Conservation (phyloP, 2,888 invertebrate species). For the Bhutanitis thaidina region DNA sequence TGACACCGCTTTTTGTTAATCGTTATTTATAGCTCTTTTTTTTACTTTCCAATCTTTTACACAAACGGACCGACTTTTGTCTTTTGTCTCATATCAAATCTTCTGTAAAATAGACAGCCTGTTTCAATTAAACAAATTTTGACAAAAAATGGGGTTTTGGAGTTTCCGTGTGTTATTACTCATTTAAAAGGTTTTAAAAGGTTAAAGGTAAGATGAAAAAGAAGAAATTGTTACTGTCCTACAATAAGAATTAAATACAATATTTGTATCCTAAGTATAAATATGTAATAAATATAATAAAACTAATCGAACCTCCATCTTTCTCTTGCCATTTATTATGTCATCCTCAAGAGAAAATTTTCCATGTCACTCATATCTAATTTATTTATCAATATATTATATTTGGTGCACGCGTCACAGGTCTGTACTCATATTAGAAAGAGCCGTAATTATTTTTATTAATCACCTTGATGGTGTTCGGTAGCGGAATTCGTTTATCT, state of each 20-base stretch:
- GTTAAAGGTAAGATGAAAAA: too few species aligned
- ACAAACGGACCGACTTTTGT: slow-evolving; percentile 56
- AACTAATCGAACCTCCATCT: too few species aligned
- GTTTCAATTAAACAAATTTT: slow-evolving; percentile 38
- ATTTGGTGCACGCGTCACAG: neutral
- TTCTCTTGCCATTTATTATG: too few species aligned
- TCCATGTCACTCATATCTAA: too few species aligned
- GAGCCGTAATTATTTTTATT: slow-evolving; percentile 59
- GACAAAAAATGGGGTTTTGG: too few species aligned
- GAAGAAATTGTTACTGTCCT: too few species aligned
- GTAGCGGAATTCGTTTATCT: slow-evolving; percentile 66
- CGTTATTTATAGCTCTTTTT: slow-evolving; percentile 74
- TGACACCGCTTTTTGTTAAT: slow-evolving; percentile 77
- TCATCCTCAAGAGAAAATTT: too few species aligned
- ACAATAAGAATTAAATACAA: too few species aligned
- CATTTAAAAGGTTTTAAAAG: too few species aligned
- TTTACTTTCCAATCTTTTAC: slow-evolving; percentile 37
- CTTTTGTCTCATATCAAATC: slow-evolving; percentile 63
- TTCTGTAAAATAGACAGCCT: slow-evolving; percentile 39
- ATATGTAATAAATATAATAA: too few species aligned
- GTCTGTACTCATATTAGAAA: slow-evolving; percentile 18
- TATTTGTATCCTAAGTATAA: too few species aligned
- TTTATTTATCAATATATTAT: slow-evolving; percentile 26
- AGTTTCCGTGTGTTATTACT: too few species aligned
- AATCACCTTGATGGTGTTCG: slow-evolving; percentile 64